phyloP scores from a whole-genome alignment of 2,888 invertebrate species.

The Thelaira solivaga region DNA sequence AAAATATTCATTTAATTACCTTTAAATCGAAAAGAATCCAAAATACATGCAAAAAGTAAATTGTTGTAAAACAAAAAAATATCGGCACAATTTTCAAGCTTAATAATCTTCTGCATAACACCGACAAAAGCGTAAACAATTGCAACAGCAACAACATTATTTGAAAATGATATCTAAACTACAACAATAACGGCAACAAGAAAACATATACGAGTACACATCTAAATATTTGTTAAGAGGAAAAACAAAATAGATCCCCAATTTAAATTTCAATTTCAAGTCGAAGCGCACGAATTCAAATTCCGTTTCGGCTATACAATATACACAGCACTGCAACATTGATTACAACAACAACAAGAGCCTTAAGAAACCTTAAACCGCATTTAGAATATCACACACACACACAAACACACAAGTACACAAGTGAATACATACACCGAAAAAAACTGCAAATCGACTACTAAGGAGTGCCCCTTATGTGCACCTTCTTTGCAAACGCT shows the following conservation, averaged over 20 bases:
- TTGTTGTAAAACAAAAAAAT: slow-evolving; percentile 32
- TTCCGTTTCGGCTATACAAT: slow-evolving; percentile 62
- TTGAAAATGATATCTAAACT: slow-evolving; percentile 56
- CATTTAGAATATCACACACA: slow-evolving; percentile 73
- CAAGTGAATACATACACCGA: slow-evolving; percentile 16
- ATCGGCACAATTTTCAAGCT: slow-evolving; percentile 61
- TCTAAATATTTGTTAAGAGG: slow-evolving; percentile 21
- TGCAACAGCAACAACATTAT: slow-evolving; percentile 36
- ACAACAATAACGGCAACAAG: slow-evolving; percentile 14
- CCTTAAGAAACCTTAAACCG: slow-evolving; percentile 65
- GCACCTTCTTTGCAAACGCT: slow-evolving; percentile 55
- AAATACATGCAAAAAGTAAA: slow-evolving; percentile 45
- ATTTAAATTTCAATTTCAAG: slow-evolving; percentile 62
- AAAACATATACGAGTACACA: slow-evolving; percentile 1
- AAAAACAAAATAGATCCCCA: slow-evolving; percentile 54
- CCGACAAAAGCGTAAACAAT: slow-evolving; percentile 62
- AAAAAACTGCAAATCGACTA: slow-evolving; percentile 58
- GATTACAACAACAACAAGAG: slow-evolving; percentile 62
- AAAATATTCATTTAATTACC: slow-evolving; percentile 62
- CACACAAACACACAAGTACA: neutral
- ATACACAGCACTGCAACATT: slow-evolving; percentile 56
- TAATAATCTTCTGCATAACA: slow-evolving; percentile 61
- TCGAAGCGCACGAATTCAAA: slow-evolving; percentile 72
- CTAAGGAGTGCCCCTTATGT: slow-evolving; percentile 71
- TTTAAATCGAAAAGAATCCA: slow-evolving; percentile 56